A percentile compares a stretch with the other conserved stretches of the same genome.
Evolutionary conservation across 2,888 invertebrate genomes (phyloP).

Genomic region (Drosophila mulleri): DNA sequence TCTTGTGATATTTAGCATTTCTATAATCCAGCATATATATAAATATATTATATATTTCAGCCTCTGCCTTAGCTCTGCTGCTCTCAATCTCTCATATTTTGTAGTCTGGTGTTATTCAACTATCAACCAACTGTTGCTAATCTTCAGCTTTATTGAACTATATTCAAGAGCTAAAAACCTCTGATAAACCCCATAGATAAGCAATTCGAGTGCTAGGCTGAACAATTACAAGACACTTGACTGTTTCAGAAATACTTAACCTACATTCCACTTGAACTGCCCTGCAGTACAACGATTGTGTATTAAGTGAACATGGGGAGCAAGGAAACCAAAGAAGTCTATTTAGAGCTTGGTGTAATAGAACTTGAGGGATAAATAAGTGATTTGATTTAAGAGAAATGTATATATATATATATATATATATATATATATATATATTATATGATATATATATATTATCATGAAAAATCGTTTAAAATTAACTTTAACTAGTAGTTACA

Average conservation of each 20-base stretch:
- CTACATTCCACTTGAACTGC: background rate
- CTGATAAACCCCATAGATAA: conserved; percentile 12
- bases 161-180: conserved; percentile 8
- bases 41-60: no score
- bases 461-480: no score
- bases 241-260: background rate
- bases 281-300: background rate
- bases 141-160: conserved; percentile 14
- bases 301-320: background rate
- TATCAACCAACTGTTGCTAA: conserved; percentile 5
- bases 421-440: no score
- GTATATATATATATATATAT: no score
- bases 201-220: background rate
- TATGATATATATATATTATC: no score
- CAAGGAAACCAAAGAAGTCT: background rate
- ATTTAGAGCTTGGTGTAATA: no score
- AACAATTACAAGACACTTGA: conserved; percentile 4
- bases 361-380: no score
- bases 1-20: background rate
- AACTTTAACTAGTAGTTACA: no score
- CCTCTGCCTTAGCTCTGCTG: no score
- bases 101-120: background rate
- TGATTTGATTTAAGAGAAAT: no score
- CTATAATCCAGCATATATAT: no score
- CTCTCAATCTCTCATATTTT: background rate